These are phyloP conservation scores for Meriones psammophilus DNA, from an alignment of 2,797 vertebrate genomes.

Conservation along the genomic window DNA sequence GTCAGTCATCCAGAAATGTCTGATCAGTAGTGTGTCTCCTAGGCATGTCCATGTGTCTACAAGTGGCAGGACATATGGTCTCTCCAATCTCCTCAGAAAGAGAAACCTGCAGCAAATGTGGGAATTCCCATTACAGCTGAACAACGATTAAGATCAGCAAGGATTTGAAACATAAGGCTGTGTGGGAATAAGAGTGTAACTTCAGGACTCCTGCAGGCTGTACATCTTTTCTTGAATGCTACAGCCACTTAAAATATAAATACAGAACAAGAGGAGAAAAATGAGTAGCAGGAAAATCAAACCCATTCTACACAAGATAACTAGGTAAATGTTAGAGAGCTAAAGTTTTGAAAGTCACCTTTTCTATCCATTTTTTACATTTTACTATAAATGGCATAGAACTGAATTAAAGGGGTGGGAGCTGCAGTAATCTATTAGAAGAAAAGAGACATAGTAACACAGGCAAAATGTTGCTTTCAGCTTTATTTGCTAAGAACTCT, in stretches of 20 bases:
- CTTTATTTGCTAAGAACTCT: background rate
- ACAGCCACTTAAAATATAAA: background rate
- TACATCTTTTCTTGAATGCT: background rate
- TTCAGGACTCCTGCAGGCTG: background rate
- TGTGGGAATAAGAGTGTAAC: background rate
- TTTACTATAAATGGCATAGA: background rate
- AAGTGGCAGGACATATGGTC: background rate
- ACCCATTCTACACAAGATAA: background rate
- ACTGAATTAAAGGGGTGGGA: background rate
- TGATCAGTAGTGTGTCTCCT: background rate
- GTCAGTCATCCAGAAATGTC: no score
- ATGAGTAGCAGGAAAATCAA: background rate
- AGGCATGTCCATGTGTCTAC: background rate
- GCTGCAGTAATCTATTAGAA: background rate
- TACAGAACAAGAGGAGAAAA: background rate
- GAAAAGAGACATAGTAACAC: background rate
- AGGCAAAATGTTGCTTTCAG: background rate
- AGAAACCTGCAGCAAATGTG: background rate
- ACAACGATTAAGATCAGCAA: background rate
- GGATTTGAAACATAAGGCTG: background rate
- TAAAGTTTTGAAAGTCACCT: background rate
- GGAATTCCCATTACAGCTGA: background rate
- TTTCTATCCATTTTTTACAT: background rate
- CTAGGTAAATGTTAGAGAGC: background rate
- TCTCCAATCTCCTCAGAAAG: background rate